Conservation (phyloP, 2,797 vertebrate species). For the Sylvilagus floridanus region DNA sequence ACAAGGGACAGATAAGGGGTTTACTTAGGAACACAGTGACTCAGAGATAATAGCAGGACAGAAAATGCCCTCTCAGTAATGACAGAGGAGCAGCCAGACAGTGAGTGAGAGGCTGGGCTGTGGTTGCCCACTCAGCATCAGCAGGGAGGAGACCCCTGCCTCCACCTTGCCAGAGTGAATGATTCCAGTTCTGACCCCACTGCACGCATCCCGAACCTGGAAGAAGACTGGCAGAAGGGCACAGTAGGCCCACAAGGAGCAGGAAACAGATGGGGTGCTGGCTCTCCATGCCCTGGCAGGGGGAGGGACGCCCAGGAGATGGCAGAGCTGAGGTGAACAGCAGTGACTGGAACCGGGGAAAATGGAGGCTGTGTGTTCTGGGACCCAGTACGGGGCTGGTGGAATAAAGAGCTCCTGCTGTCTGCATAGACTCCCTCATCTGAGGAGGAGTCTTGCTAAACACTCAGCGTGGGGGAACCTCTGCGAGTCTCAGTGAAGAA, state of each 20-base stretch:
- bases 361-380: fast-evolving
- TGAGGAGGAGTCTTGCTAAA: not conserved
- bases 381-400: fast-evolving
- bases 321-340: fast-evolving
- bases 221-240: not conserved
- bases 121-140: not conserved
- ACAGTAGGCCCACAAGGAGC: not conserved
- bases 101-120: not conserved
- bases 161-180: not conserved
- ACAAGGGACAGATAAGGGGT: not conserved
- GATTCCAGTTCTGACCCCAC: not conserved
- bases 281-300: too few relatives aligned
- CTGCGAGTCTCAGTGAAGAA: too few relatives aligned
- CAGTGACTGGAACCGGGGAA: too few relatives aligned
- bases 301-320: fast-evolving
- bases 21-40: slow-evolving; percentile 1
- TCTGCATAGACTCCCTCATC: too few relatives aligned
- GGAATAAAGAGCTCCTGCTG: not conserved
- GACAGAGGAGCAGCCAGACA: not conserved
- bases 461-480: not conserved
- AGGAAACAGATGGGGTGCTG: fast-evolving
- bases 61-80: slow-evolving; percentile 39
- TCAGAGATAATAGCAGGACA: slow-evolving; percentile 42
- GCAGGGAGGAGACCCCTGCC: not conserved
- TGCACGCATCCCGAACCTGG: not conserved